These are phyloP conservation scores for Odontocerum albicorne DNA, from an alignment of 2,888 invertebrate genomes.

Conservation along the genomic window DNA sequence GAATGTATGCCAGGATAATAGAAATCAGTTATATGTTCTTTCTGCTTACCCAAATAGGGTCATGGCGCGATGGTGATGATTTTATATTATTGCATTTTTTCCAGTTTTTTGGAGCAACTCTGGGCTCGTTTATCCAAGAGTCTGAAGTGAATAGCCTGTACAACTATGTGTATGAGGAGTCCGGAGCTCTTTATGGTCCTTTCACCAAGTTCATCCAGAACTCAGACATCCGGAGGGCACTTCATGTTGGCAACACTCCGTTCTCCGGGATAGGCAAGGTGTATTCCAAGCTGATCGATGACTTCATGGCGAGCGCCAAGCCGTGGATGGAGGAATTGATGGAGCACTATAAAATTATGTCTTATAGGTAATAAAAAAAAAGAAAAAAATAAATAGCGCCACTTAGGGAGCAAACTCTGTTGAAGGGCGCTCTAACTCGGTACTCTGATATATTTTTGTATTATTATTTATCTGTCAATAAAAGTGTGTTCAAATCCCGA, in stretches of 20 bases:
- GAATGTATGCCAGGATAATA: too few species aligned
- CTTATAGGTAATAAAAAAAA: constrained; percentile 56
- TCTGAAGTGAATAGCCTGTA: constrained; percentile 54
- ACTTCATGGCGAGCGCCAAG: constrained; percentile 62
- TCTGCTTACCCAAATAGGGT: too few species aligned
- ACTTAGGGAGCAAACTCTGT: too few species aligned
- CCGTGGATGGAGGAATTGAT: constrained; percentile 57
- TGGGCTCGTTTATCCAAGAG: constrained; percentile 50
- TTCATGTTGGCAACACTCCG: constrained; percentile 57
- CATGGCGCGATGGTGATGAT: too few species aligned
- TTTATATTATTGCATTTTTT: constrained; percentile 39
- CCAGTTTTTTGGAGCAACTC: constrained; percentile 56
- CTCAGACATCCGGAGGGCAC: constrained; percentile 50
- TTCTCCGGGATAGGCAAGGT: constrained; percentile 56
- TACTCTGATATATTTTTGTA: too few species aligned
- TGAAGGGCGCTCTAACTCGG: too few species aligned
- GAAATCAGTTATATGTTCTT: too few species aligned
- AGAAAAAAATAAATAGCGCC: too few species aligned
- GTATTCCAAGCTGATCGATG: constrained; percentile 54
- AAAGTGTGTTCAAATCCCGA: too few species aligned
- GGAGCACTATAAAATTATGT: constrained; percentile 59
- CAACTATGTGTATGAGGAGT: constrained; percentile 52
- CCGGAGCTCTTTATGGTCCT: constrained; percentile 43
- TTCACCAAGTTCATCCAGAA: constrained; percentile 52
- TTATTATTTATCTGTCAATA: too few species aligned